Conservation (phyloP, 2,797 vertebrate species). For the Enoplosus armatus region DNA sequence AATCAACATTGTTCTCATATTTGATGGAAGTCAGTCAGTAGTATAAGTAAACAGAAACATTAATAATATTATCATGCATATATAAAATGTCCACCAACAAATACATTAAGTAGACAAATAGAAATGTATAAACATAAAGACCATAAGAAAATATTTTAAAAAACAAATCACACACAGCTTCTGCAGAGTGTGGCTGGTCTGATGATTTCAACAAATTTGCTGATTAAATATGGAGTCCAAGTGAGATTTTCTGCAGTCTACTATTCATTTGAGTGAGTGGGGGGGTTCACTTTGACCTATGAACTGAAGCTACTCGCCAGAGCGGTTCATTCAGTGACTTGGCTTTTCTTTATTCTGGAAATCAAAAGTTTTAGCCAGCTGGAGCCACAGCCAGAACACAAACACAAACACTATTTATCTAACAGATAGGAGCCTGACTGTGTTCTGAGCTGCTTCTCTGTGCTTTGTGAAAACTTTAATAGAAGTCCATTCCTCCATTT, state of each 20-base stretch:
- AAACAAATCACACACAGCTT: not conserved
- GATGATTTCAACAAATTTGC: not conserved
- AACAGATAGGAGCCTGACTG: conserved; percentile 14
- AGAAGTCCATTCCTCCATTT: not conserved
- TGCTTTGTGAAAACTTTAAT: not conserved
- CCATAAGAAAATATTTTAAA: too few relatives aligned
- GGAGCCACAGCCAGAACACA: not conserved
- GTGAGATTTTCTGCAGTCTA: not conserved
- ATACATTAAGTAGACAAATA: not conserved
- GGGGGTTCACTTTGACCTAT: not conserved
- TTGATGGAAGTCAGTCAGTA: too few relatives aligned
- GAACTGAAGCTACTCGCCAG: not conserved
- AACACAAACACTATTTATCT: not conserved
- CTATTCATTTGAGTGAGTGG: not conserved
- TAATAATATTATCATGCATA: too few relatives aligned
- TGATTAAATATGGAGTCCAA: not conserved
- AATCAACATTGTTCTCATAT: not conserved
- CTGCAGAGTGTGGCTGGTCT: not conserved
- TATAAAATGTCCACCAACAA: not conserved
- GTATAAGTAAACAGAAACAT: too few relatives aligned
- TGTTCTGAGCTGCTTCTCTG: conserved; percentile 25
- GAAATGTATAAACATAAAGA: not conserved
- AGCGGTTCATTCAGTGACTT: not conserved
- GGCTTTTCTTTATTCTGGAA: conserved; percentile 7
- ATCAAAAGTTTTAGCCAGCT: not conserved